Conservation (phyloP, 2,113 vertebrate genomes). For the Panthera tigris region DNA sequence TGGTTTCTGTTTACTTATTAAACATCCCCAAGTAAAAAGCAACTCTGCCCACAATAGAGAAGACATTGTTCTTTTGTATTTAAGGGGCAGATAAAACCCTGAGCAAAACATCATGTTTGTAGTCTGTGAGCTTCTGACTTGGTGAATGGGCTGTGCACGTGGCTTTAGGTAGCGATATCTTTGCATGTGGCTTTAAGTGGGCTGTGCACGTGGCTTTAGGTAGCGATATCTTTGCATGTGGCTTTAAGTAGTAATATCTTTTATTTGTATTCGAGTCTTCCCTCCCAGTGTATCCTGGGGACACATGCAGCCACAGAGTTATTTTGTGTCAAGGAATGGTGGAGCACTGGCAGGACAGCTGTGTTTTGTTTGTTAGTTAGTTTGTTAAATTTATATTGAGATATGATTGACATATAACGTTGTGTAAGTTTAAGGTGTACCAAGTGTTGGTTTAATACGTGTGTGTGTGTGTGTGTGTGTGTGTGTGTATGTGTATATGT, state of each 20-base stretch:
- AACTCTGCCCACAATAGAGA: slow-evolving; percentile 53
- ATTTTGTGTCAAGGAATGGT: accelerated
- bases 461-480: no score
- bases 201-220: not conserved
- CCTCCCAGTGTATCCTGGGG: not conserved
- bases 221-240: not conserved
- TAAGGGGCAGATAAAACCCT: slow-evolving; percentile 50
- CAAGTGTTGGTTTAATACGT: not conserved
- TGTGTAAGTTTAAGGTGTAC: not conserved
- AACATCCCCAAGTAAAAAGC: slow-evolving; percentile 63
- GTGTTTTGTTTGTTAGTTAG: not conserved
- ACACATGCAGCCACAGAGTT: not conserved
- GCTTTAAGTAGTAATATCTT: not conserved
- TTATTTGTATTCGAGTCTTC: not conserved
- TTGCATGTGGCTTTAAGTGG: not conserved
- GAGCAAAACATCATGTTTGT: slow-evolving; percentile 19
- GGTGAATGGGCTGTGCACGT: not conserved
- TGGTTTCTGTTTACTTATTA: slow-evolving; percentile 76
- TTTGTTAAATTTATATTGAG: not conserved
- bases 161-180: not conserved
- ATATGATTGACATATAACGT: not conserved
- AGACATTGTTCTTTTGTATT: slow-evolving; percentile 56
- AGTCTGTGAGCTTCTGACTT: slow-evolving; percentile 38
- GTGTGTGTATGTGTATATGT: no score
- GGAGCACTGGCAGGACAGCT: accelerated